Evolutionary conservation across 1,140 invertebrate species (phyloP).

Genomic region (Helicorthomorpha holstii): DNA sequence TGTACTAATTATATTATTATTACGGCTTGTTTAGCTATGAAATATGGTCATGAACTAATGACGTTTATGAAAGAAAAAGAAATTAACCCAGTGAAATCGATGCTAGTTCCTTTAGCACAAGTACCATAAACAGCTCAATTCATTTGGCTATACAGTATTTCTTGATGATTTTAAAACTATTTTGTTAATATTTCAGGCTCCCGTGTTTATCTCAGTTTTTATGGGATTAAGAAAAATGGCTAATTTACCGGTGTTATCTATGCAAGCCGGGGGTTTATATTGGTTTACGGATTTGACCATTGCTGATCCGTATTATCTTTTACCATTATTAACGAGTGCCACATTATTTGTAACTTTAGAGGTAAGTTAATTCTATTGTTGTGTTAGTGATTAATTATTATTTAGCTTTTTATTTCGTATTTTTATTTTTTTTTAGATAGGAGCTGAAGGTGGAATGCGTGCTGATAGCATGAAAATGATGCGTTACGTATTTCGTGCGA

Average conservation of each 20-base stretch:
- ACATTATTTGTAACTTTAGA: conserved; percentile 68
- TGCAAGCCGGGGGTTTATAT: conserved; percentile 67
- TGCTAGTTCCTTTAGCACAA: conserved; percentile 63
- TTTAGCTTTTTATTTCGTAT: conserved; percentile 8
- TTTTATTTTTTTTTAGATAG: conserved; percentile 34
- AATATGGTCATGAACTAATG: conserved; percentile 53
- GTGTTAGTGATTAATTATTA: conserved; percentile 6
- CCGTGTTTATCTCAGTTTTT: conserved; percentile 82
- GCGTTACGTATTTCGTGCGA: conserved; percentile 49
- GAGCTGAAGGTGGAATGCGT: conserved; percentile 51
- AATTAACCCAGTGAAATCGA: conserved; percentile 59
- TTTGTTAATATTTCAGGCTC: conserved; percentile 36
- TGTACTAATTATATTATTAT: not conserved
- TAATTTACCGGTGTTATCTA: conserved; percentile 65
- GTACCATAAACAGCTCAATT: conserved; percentile 26
- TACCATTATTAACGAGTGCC: conserved; percentile 66
- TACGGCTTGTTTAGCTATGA: conserved; percentile 32
- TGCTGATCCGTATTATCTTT: conserved; percentile 69
- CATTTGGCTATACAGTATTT: not conserved
- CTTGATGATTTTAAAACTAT: conserved; percentile 4
- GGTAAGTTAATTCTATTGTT: conserved; percentile 24
- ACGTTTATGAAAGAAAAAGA: conserved; percentile 61
- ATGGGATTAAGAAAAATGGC: conserved; percentile 66
- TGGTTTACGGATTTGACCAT: conserved; percentile 90
- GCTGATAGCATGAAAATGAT: conserved; percentile 44